Conservation (phyloP, 2,113 vertebrate species). For the Dinomys branickii region DNA sequence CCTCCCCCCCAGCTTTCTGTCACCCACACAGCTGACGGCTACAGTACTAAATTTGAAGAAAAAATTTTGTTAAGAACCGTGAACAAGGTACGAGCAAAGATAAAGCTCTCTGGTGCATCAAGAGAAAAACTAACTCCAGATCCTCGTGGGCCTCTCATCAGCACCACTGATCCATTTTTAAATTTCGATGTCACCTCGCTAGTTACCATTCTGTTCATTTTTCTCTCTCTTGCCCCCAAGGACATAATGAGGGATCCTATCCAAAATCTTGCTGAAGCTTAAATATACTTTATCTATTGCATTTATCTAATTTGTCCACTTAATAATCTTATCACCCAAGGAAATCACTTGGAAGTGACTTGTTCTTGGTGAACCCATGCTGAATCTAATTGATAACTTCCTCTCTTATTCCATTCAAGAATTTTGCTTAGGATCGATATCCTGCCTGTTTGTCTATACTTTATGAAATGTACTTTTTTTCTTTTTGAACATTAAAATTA, state of each 20-base stretch:
- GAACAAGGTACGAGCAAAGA: neutral
- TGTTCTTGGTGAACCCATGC: neutral
- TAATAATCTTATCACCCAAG: conserved; percentile 18
- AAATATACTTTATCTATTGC: neutral
- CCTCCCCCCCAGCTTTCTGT: neutral
- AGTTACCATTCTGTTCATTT: conserved; percentile 9
- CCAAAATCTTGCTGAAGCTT: conserved; percentile 15
- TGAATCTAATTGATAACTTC: neutral
- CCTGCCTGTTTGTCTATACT: neutral
- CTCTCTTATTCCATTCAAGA: neutral
- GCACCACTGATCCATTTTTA: neutral
- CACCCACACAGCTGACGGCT: neutral
- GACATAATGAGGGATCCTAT: conserved; percentile 7
- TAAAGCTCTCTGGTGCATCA: neutral
- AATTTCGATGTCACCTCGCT: conserved; percentile 9
- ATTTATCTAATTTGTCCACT: conserved; percentile 31
- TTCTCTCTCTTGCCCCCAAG: conserved; percentile 6
- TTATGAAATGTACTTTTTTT: conserved; percentile 12
- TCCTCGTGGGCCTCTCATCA: neutral
- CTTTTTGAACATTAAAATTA: neutral
- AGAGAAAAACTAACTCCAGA: conserved; percentile 42
- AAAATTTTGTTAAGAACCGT: neutral
- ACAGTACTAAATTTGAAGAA: conserved; percentile 17
- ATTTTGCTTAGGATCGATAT: neutral
- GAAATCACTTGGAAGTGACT: neutral